Base-by-base conservation (phyloP, 2,888 invertebrate species). In the Pterostichus madidus region DNA sequence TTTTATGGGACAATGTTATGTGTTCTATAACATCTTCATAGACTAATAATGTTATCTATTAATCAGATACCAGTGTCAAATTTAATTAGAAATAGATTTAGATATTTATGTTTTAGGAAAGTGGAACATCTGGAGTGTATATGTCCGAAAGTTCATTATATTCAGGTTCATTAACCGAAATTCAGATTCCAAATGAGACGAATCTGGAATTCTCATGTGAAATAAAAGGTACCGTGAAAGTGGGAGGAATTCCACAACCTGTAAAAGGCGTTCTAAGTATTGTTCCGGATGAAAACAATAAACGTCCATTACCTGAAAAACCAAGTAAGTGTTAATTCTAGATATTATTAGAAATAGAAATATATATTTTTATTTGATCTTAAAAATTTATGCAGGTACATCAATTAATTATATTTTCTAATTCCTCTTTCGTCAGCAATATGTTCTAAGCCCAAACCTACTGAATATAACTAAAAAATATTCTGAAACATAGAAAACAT, bases 121-220 rank as follows among this genome's bases (percentile, higher is more conserved):
- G 61, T 61, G 31, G 31, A 32, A 61, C 61, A 61, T 61, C 61
- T 61, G 61, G 61, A n/a, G 31, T 61, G 10, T 61, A 61, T 32
- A 61, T 32, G 61, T 61, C 61, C 10, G 61, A 61, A 32, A 32
- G 61, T 61, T 61, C 61, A 11, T 10, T 61, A 61, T 61, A 32
- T 61, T 61, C 61, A n/a, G 61, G n/a, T 24, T 61, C 61, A n/a
- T 32, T n/a, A 10, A 35, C 10, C 6, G 61, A 3, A 5, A 17
- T 10, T 24, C 15, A 3, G 15, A 17, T 10, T 24, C 15, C 56
- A 8, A 35, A 11, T 32, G 61, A 61, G n/a, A n/a, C 31, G 5
- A 61, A 61, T 11, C n/a, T 61, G 61, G 61, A 61, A 11, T 61
- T 61, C 2, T 32, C 31, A 3, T 61, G 61, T n/a, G 61, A 61